These are phyloP conservation scores for Agapornis canus DNA, from an alignment of 2,797 vertebrate species.

Conservation along the genomic window DNA sequence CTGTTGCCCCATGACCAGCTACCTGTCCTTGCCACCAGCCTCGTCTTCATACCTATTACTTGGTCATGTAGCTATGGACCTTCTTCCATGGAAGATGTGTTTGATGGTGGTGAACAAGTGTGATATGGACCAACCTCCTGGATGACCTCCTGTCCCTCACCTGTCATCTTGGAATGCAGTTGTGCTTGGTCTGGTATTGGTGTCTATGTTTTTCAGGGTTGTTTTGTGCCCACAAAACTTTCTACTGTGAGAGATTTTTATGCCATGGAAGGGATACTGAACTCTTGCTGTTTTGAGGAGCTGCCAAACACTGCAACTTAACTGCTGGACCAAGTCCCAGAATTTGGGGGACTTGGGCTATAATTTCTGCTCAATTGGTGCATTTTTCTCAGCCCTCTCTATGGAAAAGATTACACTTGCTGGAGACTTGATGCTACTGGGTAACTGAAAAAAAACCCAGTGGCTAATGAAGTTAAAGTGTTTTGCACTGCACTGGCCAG, in stretches of 20 bases:
- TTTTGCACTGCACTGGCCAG: not conserved
- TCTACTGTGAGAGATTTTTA: not conserved
- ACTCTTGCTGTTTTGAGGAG: not conserved
- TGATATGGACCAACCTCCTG: not conserved
- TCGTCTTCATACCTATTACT: not conserved
- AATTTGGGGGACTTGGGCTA: not conserved
- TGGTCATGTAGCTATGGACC: not conserved
- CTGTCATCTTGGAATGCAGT: accelerated
- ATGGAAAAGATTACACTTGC: not conserved
- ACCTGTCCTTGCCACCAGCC: not conserved
- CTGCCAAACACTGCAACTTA: not conserved
- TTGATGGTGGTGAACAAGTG: not conserved
- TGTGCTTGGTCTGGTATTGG: not conserved
- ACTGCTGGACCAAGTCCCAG: not conserved
- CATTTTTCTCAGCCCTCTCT: not conserved
- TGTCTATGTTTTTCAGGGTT: not conserved
- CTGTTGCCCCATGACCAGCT: not conserved
- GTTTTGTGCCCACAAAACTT: not conserved
- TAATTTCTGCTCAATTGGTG: not conserved
- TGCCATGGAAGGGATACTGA: not conserved
- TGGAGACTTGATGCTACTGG: not conserved
- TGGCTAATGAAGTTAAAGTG: not conserved
- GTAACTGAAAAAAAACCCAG: not conserved
- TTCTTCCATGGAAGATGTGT: accelerated
- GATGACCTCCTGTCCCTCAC: not conserved